Conservation (phyloP, 2,888 invertebrate genomes). For the Ochropacha duplaris region DNA sequence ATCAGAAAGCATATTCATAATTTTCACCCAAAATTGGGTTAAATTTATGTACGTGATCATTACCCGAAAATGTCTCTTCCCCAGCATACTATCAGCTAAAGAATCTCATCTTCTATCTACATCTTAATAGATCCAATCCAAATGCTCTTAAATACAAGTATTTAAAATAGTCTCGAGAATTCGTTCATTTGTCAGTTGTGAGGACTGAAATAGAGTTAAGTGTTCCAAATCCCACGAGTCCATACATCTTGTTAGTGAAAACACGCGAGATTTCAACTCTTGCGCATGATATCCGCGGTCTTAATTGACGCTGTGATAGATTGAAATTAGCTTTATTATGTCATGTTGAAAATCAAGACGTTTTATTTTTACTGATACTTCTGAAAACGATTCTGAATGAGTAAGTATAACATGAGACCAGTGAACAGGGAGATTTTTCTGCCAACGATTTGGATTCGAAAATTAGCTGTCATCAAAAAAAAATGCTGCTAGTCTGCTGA, state of each 20-base stretch:
- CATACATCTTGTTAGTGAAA: slow-evolving; percentile 10
- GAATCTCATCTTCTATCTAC: background rate
- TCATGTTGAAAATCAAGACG: background rate
- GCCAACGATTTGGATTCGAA: too few relatives aligned
- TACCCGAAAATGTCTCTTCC: background rate
- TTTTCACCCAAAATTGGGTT: too few relatives aligned
- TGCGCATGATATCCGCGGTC: slow-evolving; percentile 8
- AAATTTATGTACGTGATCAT: background rate
- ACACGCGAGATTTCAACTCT: slow-evolving; percentile 8
- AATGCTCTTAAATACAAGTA: background rate
- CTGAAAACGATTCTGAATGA: too few relatives aligned
- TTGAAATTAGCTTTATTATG: background rate
- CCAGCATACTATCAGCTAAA: background rate
- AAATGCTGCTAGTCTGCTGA: too few relatives aligned
- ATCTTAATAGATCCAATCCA: background rate
- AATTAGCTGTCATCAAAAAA: too few relatives aligned
- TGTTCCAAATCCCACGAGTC: slow-evolving; percentile 22
- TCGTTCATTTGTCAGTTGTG: slow-evolving; percentile 30
- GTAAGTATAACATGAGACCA: too few relatives aligned
- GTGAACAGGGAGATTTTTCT: too few relatives aligned
- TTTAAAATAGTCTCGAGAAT: slow-evolving; percentile 2
- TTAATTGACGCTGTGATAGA: slow-evolving; percentile 15
- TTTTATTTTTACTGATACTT: background rate
- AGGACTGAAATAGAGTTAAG: slow-evolving; percentile 34
- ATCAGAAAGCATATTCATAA: too few relatives aligned